Percentiles rank a stretch among this genome's conserved stretches.
These are phyloP conservation scores for Sus scrofa DNA, from an alignment of 2,113 vertebrate species.

Conservation along the genomic window T2T-Sscrofa CM000822.6:18360001-18360500, in stretches of 20 bases:
- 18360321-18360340: conserved; percentile 47
- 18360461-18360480: conserved; percentile 3
- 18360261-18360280: background rate
- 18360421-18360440: background rate
- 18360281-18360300: background rate
- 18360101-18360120: conserved; percentile 43
- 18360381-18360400: background rate
- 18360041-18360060: conserved; percentile 44
- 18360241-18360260: conserved; percentile 14
- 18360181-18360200: conserved; percentile 58
- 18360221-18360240: conserved; percentile 5
- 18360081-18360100: conserved; percentile 32
- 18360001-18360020: conserved; percentile 35
- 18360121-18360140: background rate
- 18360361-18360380: background rate
- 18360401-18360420: background rate
- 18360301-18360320: conserved; percentile 1
- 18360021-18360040: background rate
- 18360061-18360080: background rate
- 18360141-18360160: conserved; percentile 29
- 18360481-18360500: conserved; percentile 24
- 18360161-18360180: background rate
- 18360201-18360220: conserved; percentile 25
- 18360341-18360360: conserved; percentile 35
- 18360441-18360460: conserved; percentile 31